Conservation (phyloP, 2,797 vertebrate genomes). For the Notamacropus eugenii region DNA sequence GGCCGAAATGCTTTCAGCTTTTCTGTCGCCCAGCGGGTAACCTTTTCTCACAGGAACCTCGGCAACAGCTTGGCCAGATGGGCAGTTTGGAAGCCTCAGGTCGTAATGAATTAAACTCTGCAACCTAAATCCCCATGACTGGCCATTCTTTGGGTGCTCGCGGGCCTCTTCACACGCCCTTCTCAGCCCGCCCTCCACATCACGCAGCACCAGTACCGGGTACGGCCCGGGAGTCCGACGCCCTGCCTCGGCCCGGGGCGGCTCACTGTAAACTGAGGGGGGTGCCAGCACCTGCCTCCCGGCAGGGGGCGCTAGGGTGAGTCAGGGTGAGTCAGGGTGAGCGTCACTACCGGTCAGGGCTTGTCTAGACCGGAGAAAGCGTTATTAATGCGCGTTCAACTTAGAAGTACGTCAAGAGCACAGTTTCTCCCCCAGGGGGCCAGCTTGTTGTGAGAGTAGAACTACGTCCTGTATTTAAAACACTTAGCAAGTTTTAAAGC, state of each 20-base stretch:
- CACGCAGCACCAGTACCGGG: background rate
- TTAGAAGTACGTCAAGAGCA: background rate
- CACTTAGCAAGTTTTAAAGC: background rate
- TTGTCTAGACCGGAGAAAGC: background rate
- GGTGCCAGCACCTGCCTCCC: background rate
- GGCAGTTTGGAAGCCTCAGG: background rate
- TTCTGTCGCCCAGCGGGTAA: background rate
- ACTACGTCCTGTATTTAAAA: background rate
- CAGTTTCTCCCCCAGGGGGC: too few species aligned
- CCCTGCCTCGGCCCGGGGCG: background rate
- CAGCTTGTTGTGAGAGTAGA: background rate
- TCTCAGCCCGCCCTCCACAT: background rate
- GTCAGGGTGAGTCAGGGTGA: background rate
- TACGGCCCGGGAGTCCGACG: background rate
- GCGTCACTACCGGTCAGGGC: background rate
- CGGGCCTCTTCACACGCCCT: background rate
- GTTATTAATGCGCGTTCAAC: background rate
- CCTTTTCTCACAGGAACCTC: background rate
- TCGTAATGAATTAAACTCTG: background rate
- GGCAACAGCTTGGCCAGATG: background rate
- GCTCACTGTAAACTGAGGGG: background rate
- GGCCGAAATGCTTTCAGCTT: background rate
- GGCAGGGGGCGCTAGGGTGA: background rate
- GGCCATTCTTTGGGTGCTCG: background rate
- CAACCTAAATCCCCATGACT: background rate